Evolutionary conservation across 2,113 vertebrate genomes (phyloP).

Genomic region (Neomonachus schauinslandi): DNA sequence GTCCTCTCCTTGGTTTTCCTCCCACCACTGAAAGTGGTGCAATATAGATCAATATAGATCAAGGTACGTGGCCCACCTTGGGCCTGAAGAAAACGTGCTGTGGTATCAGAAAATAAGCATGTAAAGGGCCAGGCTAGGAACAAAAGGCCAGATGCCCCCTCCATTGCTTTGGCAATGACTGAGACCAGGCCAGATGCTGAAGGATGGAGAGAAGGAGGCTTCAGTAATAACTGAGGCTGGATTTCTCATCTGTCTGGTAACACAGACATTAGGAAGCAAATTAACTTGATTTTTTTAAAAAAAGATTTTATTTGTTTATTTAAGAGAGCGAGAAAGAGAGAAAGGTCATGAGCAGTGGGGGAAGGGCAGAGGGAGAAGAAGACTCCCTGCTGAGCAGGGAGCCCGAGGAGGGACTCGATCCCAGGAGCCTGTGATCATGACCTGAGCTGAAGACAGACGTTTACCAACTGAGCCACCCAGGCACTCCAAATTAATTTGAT

Average conservation of each 20-base stretch:
- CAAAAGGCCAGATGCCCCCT: background rate
- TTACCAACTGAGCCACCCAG: background rate
- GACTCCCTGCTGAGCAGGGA: background rate
- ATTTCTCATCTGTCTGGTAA: background rate
- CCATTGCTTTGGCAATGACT: background rate
- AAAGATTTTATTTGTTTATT: background rate
- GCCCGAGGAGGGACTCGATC: background rate
- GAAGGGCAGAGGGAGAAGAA: background rate
- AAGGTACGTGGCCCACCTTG: background rate
- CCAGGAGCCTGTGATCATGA: background rate
- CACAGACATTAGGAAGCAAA: background rate
- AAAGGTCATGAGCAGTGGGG: background rate
- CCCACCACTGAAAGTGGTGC: background rate
- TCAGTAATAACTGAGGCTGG: background rate
- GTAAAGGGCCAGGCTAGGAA: background rate
- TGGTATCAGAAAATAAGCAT: background rate
- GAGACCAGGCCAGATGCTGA: background rate
- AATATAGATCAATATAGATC: too few species aligned
- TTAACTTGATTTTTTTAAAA: background rate
- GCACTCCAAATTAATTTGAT: background rate
- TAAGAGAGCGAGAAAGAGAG: background rate
- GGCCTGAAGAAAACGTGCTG: background rate
- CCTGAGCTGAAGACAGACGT: background rate
- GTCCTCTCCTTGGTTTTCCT: background rate
- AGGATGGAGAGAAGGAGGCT: background rate